Evolutionary conservation across 1,140 invertebrate genomes (phyloP).

Genomic region (Zaprionus gabonicus): DNA sequence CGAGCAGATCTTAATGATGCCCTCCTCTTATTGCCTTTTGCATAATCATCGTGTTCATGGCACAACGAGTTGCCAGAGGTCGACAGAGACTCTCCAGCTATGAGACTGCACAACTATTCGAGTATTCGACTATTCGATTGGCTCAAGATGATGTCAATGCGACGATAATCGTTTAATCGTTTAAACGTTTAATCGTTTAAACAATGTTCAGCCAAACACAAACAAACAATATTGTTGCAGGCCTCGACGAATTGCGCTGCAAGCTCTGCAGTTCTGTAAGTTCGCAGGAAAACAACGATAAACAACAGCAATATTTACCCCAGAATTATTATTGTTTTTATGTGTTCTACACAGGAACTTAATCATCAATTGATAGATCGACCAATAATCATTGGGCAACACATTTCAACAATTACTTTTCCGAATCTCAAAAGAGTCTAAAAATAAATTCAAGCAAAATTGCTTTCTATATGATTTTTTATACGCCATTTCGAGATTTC

Average conservation of each 20-base stretch:
- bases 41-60: constrained; percentile 6
- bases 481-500: constrained; percentile 1
- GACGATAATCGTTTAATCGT: background rate
- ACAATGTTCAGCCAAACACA: background rate
- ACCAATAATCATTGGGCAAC: background rate
- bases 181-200: background rate
- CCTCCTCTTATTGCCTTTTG: background rate
- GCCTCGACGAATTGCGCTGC: background rate
- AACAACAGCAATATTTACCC: background rate
- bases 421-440: background rate
- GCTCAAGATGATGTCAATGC: background rate
- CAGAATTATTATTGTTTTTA: background rate
- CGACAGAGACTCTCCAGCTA: background rate
- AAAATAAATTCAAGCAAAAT: background rate
- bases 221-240: constrained; percentile 7
- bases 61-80: background rate
- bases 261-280: background rate
- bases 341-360: background rate
- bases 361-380: background rate
- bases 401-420: background rate
- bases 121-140: background rate
- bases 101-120: background rate
- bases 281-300: background rate
- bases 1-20: constrained; percentile 17
- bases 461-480: background rate